phyloP scores from a whole-genome alignment of 2,797 vertebrate genomes.

The Bryconaethiops microstoma region DNA sequence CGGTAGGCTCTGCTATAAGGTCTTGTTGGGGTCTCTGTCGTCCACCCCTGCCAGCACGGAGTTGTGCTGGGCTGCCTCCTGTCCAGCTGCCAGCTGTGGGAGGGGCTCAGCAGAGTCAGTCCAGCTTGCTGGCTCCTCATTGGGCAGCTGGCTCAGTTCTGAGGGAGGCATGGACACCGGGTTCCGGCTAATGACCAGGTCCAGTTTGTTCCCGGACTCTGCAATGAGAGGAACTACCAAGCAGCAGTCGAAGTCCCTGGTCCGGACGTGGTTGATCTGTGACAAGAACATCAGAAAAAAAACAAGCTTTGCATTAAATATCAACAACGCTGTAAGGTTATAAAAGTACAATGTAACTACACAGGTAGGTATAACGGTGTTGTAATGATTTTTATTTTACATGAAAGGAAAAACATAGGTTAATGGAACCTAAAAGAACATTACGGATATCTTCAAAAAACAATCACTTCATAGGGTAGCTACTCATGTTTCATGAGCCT shows the following conservation, averaged over 20 bases:
- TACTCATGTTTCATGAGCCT: not conserved
- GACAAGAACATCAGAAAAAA: constrained; percentile 34
- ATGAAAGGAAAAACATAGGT: too few relatives aligned
- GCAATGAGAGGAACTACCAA: constrained; percentile 96
- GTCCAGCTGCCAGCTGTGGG: constrained; percentile 61
- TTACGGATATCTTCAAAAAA: too few relatives aligned
- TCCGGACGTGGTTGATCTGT: constrained; percentile 96
- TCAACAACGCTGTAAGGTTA: not conserved
- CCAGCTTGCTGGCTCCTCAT: constrained; percentile 73
- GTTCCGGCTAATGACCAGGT: constrained; percentile 95
- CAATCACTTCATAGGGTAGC: too few relatives aligned
- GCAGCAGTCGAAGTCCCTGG: constrained; percentile 98
- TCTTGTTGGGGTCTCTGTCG: constrained; percentile 82
- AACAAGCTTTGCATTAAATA: not conserved
- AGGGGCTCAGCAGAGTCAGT: constrained; percentile 66
- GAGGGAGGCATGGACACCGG: constrained; percentile 78
- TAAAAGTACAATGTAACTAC: not conserved
- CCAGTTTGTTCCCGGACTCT: constrained; percentile 93
- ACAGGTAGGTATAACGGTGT: too few relatives aligned
- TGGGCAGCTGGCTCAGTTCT: constrained; percentile 66
- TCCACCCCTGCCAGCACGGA: constrained; percentile 66
- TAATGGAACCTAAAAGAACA: too few relatives aligned
- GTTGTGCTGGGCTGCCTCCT: constrained; percentile 49
- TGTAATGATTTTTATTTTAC: too few relatives aligned
- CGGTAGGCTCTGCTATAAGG: constrained; percentile 80